A percentile compares a stretch with the other conserved stretches of the same genome.
Evolutionary conservation across 1,140 invertebrate species (phyloP).

Genomic region (Apis laboriosa): DNA sequence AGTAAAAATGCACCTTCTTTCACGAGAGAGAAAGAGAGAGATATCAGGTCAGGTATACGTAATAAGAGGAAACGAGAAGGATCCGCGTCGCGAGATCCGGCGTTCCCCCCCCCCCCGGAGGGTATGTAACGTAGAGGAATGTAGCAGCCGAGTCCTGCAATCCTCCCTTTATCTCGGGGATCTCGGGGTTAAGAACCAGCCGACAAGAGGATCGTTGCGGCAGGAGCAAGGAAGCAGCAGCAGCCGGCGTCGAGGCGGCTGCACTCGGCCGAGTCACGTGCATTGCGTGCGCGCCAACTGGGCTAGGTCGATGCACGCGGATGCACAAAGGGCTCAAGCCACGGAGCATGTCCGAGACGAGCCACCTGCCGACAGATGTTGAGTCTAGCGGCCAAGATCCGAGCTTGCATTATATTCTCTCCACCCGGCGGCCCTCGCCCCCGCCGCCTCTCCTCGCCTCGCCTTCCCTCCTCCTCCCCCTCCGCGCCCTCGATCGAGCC

Average conservation of each 20-base stretch:
- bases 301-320: constrained; percentile 64
- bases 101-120: neutral
- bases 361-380: constrained; percentile 77
- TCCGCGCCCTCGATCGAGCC: constrained; percentile 12
- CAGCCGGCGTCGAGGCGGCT: constrained; percentile 52
- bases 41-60: neutral
- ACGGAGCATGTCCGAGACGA: constrained; percentile 67
- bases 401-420: constrained; percentile 54
- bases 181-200: constrained; percentile 61
- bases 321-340: constrained; percentile 66
- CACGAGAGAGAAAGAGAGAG: neutral
- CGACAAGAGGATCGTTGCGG: constrained; percentile 55
- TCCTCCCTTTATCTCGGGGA: constrained; percentile 44
- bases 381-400: constrained; percentile 63
- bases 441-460: neutral
- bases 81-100: neutral
- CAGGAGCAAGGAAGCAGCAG: constrained; percentile 36
- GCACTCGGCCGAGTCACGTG: constrained; percentile 57
- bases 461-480: neutral
- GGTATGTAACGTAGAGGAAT: neutral
- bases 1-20: neutral
- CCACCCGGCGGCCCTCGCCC: constrained; percentile 17
- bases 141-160: neutral
- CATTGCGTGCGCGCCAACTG: constrained; percentile 62
- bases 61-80: neutral